Conservation (phyloP, 2,797 vertebrate genomes). For the Steatocranus sp. region DNA sequence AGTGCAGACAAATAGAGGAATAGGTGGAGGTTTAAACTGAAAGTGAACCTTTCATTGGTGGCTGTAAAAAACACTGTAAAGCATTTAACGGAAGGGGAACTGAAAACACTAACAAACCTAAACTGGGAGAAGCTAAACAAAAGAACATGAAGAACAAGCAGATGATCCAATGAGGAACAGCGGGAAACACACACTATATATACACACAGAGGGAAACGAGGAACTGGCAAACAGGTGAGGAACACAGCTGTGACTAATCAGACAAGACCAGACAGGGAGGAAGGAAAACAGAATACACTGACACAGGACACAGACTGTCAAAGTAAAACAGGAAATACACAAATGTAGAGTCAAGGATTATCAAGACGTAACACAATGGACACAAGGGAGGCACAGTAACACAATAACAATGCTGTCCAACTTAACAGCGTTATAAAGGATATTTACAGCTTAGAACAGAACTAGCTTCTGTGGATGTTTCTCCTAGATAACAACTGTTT, state of each 20-base stretch:
- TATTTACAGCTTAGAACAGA: neutral
- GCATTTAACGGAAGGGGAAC: neutral
- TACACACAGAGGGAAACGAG: neutral
- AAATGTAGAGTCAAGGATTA: accelerated
- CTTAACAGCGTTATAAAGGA: neutral
- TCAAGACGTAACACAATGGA: neutral
- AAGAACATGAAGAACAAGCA: neutral
- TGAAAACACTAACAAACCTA: neutral
- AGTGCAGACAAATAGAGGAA: neutral
- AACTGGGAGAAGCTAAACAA: neutral
- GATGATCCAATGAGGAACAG: neutral
- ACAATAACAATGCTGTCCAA: neutral
- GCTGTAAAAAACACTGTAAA: neutral
- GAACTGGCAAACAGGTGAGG: neutral
- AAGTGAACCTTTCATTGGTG: neutral
- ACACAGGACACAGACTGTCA: neutral
- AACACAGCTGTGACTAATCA: neutral
- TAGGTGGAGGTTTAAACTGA: accelerated
- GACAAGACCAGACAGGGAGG: neutral
- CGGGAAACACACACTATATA: neutral
- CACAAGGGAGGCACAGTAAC: neutral
- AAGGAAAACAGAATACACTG: neutral
- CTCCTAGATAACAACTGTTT: neutral
- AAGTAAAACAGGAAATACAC: neutral
- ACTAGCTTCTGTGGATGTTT: neutral